phyloP scores from a whole-genome alignment of 2,113 vertebrate species.

The Etia nguti region DNA sequence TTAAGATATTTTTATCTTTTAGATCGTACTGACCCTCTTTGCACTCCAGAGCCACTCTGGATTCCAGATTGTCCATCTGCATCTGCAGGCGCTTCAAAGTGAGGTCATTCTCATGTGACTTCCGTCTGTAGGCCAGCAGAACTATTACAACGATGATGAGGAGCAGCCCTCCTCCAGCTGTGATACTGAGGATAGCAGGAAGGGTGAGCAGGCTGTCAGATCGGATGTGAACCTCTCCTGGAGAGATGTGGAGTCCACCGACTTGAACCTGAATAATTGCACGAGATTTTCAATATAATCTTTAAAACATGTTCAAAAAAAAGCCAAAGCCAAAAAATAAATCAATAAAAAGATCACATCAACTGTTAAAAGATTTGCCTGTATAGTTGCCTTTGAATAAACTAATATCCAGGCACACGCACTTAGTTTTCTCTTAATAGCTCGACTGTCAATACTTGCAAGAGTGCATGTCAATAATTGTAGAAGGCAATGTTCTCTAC shows the following conservation, averaged over 20 bases:
- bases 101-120: constrained; percentile 94
- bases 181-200: constrained; percentile 92
- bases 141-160: constrained; percentile 94
- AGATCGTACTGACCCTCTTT: constrained; percentile 83
- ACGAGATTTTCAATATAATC: not conserved
- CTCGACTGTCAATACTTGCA: constrained; percentile 27
- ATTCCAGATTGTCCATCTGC: constrained; percentile 99
- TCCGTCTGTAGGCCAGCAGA: constrained; percentile 94
- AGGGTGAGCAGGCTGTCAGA: constrained; percentile 97
- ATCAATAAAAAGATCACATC: not conserved
- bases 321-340: not conserved
- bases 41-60: constrained; percentile 93
- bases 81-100: constrained; percentile 97
- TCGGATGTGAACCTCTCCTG: constrained; percentile 87
- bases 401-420: not conserved
- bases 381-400: not conserved
- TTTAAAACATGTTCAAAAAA: not conserved
- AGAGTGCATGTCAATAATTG: constrained; percentile 37
- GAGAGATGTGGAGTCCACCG: constrained; percentile 90
- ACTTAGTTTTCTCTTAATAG: not conserved
- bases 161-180: constrained; percentile 90
- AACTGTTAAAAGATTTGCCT: not conserved
- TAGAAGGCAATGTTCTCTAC: constrained; percentile 13
- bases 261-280: constrained; percentile 82
- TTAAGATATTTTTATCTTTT: not conserved